Base-by-base conservation (phyloP, 2,797 vertebrate genomes). In the Picus viridis region DNA sequence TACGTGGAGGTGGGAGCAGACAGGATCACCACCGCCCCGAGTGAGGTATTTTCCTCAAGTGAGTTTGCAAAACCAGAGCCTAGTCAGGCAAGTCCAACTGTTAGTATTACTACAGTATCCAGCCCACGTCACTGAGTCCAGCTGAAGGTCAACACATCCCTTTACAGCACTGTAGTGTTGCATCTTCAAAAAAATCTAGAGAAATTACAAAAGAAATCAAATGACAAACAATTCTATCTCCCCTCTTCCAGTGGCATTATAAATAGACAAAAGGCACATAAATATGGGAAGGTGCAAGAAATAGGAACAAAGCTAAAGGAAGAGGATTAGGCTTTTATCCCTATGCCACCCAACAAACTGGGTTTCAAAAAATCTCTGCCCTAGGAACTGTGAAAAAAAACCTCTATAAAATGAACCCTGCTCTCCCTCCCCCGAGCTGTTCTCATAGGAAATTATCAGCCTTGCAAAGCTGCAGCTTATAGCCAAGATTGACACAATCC, bases 201-300 rank as follows among this genome's bases (percentile, higher is more conserved):
- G 93, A 96, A 96, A 94, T 96, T 97, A 97, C 92, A 97, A 97
- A 98, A 97, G 93, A 98, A 98, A 98, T 97, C 95, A 95, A 96
- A 97, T 93, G 96, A 98, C 97, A 97, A 97, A 96, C 95, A 97
- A 92, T 34, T 96, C 45, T 86, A 91, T 96, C 95, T 96, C 95
- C 96, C 97, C 97, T 97, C 96, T 97, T 98, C 97, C 98, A 98
- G 97, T 98, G 97, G 98, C 97, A 96, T 98, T 97, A 98, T 98
- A 98, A 98, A 99, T 98, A 98, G 97, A 98, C 97, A 98, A 98
- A 99, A 99, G 99, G 99, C 99, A 99, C 99, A 97, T 99, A 98
- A 99, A 98, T 98, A 98, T 98, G 98, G 98, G 98, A 98, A 98
- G 98, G 98, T 98, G 98, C 98, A 97, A 98, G 98, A 98, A 98